phyloP scores from a whole-genome alignment of 2,888 invertebrate genomes.

The Xiphydria camelus region DNA sequence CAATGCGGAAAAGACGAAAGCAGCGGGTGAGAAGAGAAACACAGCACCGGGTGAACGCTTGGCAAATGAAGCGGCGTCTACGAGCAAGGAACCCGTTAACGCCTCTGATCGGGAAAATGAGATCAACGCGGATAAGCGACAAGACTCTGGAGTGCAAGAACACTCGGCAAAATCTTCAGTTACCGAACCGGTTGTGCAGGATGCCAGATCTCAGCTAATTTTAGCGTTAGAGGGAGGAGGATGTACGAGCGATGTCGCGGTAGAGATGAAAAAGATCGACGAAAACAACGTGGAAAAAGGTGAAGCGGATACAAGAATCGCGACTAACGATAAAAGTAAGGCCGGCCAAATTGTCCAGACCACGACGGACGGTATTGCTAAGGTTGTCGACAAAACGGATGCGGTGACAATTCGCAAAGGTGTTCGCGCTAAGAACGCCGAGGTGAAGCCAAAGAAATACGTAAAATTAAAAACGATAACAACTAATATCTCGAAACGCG shows the following conservation, averaged over 20 bases:
- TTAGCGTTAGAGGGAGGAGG: no score
- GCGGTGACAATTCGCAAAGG: no score
- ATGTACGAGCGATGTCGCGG: background rate
- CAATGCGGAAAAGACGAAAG: conserved; percentile 1
- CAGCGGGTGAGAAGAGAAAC: background rate
- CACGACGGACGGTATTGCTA: conserved; percentile 4
- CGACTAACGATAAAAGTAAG: background rate
- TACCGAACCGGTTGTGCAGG: no score
- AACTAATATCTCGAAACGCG: conserved; percentile 33
- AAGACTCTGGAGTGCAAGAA: background rate
- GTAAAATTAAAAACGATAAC: conserved; percentile 42
- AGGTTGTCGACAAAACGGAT: no score
- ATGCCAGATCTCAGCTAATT: no score
- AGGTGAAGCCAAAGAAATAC: no score
- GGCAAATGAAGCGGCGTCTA: background rate
- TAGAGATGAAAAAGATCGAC: background rate
- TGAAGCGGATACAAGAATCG: background rate
- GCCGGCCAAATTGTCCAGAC: background rate
- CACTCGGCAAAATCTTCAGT: background rate
- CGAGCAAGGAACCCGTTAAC: background rate
- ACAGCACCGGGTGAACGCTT: no score
- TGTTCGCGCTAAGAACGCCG: no score
- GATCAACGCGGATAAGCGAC: background rate
- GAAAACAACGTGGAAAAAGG: background rate
- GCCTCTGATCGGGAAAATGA: background rate